Evolutionary conservation across 2,797 vertebrate genomes (phyloP).

Genomic region (Melanotaenia parkinsoni): DNA sequence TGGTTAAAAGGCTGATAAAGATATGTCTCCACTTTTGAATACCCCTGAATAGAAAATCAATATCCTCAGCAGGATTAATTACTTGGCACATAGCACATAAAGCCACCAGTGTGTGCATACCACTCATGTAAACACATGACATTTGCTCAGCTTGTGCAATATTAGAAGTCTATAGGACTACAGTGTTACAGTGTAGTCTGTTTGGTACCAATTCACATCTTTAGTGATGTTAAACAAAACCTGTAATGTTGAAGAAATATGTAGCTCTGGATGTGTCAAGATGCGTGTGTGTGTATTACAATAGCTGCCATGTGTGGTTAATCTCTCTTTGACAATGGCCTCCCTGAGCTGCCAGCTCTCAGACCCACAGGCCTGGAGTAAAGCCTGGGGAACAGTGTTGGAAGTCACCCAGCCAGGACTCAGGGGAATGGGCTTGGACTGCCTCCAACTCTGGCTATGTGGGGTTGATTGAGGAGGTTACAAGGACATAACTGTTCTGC

Average conservation of each 20-base stretch:
- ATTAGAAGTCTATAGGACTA: slow-evolving; percentile 15
- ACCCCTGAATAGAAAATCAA: slow-evolving; percentile 68
- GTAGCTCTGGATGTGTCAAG: slow-evolving; percentile 32
- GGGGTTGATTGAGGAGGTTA: slow-evolving; percentile 73
- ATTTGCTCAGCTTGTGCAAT: slow-evolving; percentile 48
- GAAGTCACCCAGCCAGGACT: slow-evolving; percentile 76
- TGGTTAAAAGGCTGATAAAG: slow-evolving; percentile 71
- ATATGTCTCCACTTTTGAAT: slow-evolving; percentile 60
- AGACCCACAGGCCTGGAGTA: slow-evolving; percentile 71
- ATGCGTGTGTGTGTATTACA: slow-evolving; percentile 46
- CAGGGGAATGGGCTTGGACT: slow-evolving; percentile 69
- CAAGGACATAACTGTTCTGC: slow-evolving; percentile 66
- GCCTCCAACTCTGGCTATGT: slow-evolving; percentile 69
- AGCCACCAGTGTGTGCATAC: slow-evolving; percentile 16
- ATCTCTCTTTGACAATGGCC: slow-evolving; percentile 74
- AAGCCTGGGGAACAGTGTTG: slow-evolving; percentile 73
- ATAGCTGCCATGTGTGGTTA: slow-evolving; percentile 75
- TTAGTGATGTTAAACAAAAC: slow-evolving; percentile 55
- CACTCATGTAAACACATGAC: slow-evolving; percentile 27
- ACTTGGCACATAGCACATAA: slow-evolving; percentile 33
- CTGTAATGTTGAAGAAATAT: slow-evolving; percentile 50
- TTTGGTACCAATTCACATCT: slow-evolving; percentile 41
- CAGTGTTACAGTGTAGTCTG: slow-evolving; percentile 13
- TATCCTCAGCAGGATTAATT: slow-evolving; percentile 67
- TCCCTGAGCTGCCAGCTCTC: slow-evolving; percentile 70